Evolutionary conservation across 2,888 invertebrate genomes (phyloP).

Genomic region (Machimus rusticus): DNA sequence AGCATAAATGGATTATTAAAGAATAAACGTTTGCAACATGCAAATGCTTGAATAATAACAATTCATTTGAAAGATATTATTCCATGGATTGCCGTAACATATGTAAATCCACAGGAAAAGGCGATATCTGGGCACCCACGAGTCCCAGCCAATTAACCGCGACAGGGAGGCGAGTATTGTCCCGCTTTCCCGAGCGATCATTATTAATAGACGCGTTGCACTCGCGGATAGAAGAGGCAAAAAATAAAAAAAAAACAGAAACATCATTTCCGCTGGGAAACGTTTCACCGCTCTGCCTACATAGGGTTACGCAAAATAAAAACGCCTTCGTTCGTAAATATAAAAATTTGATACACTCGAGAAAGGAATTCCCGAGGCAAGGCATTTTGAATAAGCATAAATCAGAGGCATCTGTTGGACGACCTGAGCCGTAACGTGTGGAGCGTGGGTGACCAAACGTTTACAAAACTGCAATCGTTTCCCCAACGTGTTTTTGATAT

Average conservation of each 20-base stretch:
- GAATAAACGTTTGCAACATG: background rate
- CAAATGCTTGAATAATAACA: slow-evolving; percentile 18
- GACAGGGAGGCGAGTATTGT: slow-evolving; percentile 15
- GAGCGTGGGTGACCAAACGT: slow-evolving; percentile 29
- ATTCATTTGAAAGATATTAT: background rate
- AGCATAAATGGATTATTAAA: slow-evolving; percentile 15
- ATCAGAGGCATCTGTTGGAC: slow-evolving; percentile 26
- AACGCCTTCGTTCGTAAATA: slow-evolving; percentile 19
- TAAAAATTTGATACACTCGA: slow-evolving; percentile 25
- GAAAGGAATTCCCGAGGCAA: slow-evolving; percentile 22
- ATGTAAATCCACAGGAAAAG: slow-evolving; percentile 24
- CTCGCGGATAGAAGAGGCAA: background rate
- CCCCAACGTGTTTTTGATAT: slow-evolving; percentile 2
- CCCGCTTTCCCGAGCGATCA: slow-evolving; percentile 17
- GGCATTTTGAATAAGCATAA: slow-evolving; percentile 13
- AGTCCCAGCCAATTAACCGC: slow-evolving; percentile 10
- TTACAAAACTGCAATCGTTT: slow-evolving; percentile 28
- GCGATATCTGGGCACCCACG: slow-evolving; percentile 24
- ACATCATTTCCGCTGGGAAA: slow-evolving; percentile 21
- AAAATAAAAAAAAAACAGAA: background rate
- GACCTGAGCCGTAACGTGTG: background rate
- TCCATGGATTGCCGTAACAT: background rate
- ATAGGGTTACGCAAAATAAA: slow-evolving; percentile 7
- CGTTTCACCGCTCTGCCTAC: slow-evolving; percentile 19
- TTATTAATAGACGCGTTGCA: slow-evolving; percentile 15